Percentiles rank a stretch among this genome's conserved stretches.
Evolutionary conservation across 2,797 vertebrate genomes (phyloP).

Genomic region (Kryptopterus vitreolus): DNA sequence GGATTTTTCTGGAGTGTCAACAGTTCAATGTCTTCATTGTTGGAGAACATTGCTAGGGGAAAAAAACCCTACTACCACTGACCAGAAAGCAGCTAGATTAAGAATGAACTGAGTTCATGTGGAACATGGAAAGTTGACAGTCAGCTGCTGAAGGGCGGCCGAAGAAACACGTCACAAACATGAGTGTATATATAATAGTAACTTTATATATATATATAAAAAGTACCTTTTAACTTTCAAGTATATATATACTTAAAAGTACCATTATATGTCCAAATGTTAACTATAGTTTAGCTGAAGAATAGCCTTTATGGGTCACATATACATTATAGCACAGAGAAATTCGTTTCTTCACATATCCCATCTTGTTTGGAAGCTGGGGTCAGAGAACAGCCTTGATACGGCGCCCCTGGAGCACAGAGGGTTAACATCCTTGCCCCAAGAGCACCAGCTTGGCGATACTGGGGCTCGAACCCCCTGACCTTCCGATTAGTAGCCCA

Average conservation of each 20-base stretch:
- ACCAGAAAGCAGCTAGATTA: not conserved
- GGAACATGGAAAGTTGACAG: not conserved
- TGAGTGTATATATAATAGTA: not conserved
- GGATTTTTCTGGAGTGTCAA: not conserved
- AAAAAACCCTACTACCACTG: not conserved
- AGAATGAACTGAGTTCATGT: not conserved
- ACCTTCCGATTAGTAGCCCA: too few relatives aligned
- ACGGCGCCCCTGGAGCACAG: too few relatives aligned
- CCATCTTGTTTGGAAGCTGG: too few relatives aligned
- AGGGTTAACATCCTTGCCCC: too few relatives aligned
- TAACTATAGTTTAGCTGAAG: not conserved
- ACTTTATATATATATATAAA: not conserved
- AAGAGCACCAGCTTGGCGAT: too few relatives aligned
- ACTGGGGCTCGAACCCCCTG: too few relatives aligned
- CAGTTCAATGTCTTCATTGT: slow-evolving; percentile 39
- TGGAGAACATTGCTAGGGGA: not conserved
- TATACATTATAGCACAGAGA: too few relatives aligned
- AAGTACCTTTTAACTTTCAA: too few relatives aligned
- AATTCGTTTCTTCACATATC: too few relatives aligned
- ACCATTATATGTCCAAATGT: not conserved
- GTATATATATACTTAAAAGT: not conserved
- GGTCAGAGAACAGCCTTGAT: too few relatives aligned
- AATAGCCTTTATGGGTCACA: too few relatives aligned
- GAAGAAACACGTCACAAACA: too few relatives aligned
- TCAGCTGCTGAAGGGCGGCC: slow-evolving; percentile 22